Base-by-base conservation (phyloP, 2,113 vertebrate species). In the Campylomormyrus numenius region DNA sequence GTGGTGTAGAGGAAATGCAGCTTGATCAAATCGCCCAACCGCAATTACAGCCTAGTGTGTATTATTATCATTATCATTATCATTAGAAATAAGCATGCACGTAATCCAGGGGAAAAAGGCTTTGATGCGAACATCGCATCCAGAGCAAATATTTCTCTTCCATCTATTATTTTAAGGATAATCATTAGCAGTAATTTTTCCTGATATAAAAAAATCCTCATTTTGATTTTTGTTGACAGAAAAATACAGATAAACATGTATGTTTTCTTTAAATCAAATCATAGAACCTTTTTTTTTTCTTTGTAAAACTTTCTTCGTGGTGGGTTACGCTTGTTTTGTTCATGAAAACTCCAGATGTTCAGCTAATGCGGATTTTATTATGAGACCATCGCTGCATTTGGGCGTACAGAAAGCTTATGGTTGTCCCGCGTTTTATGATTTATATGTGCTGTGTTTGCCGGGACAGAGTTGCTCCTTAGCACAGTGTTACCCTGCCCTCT, bases 401-500 rank as follows among this genome's bases (percentile, higher is more conserved):
- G 74, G 74, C 74, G 35, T 15, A 42, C 31, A 80, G 35, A 80
- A 48, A 89, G 17, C 31, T 83, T 56, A 42, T 21, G 49, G 66
- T 83, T 50, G 48, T 89, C 24, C 5, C 49, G 35, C 70, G 56
- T 56, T 50, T 24, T 88, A 53, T 66, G 90, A 84, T 58, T 85
- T 89, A 88, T 62, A 46, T 74, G 49, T 58, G 87, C 48, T 27
- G 9, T 35, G 6, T 49, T 48, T n/a, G 80, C 15, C 9, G 27
- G 46, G 53, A 45, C 24, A 5, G 83, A n/a, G 11, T 74, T 27
- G 4, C 84, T 42, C 48, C 31, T 50, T 96, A 96, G 92, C 92
- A 94, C 93, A 95, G 95, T 97, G 92, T 95, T 93, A 94, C 93
- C 94, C 97, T 97, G 97, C 97, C 97, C 97, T 96, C 97, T 98